Percentiles rank a stretch among this genome's conserved stretches.
These are phyloP conservation scores for Megalurothrips usitatus DNA, from an alignment of 2,888 invertebrate species.

Conservation along the genomic window DNA sequence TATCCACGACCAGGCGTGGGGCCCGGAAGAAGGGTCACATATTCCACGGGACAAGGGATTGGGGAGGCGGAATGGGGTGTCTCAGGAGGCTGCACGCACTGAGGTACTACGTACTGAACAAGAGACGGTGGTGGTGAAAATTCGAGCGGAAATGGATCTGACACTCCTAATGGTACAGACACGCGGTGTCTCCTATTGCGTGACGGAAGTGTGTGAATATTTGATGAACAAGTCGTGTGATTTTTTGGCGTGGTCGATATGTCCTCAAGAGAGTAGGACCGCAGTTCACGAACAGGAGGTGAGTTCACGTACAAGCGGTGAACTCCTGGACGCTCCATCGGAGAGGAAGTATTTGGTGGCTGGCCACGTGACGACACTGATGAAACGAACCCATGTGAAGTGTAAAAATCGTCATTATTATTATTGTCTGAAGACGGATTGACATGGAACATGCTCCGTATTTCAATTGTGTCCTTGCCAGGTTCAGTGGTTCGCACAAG, in stretches of 20 bases:
- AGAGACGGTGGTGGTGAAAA: neutral
- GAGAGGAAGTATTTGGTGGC: neutral
- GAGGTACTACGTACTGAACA: neutral
- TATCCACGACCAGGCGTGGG: slow-evolving; percentile 12
- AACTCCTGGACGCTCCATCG: neutral
- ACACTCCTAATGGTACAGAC: neutral
- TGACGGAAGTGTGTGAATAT: neutral
- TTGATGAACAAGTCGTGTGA: neutral
- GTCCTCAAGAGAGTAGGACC: neutral
- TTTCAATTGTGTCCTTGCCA: slow-evolving; percentile 52
- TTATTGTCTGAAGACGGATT: neutral
- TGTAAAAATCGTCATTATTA: too few species aligned
- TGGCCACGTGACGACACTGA: neutral
- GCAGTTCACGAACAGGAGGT: neutral
- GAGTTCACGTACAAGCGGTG: neutral
- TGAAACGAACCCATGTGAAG: neutral
- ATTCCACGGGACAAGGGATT: neutral
- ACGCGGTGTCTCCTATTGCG: neutral
- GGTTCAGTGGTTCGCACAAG: slow-evolving; percentile 50
- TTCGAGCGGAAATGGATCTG: neutral
- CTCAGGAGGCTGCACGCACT: neutral
- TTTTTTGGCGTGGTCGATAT: neutral
- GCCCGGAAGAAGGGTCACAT: slow-evolving; percentile 1
- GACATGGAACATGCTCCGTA: slow-evolving; percentile 43
- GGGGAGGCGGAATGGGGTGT: neutral